phyloP scores from a whole-genome alignment of 2,113 vertebrate genomes.

The Sinocyclocheilus anshuiensis region DNA sequence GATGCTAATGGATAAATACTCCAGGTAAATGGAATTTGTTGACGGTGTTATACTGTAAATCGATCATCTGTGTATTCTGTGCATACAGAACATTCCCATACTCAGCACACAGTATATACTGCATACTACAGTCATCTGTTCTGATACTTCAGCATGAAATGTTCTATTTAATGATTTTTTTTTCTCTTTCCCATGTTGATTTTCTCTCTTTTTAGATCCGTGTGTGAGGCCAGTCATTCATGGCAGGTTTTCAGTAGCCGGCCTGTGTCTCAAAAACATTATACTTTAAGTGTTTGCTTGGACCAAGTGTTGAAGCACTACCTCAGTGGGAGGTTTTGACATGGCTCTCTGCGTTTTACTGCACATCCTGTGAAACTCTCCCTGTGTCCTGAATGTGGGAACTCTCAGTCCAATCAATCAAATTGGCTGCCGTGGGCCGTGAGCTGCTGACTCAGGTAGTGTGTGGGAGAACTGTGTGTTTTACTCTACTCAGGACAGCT shows the following conservation, averaged over 20 bases:
- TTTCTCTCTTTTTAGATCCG: conserved; percentile 58
- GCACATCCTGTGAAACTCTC: conserved; percentile 45
- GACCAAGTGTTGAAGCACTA: conserved; percentile 52
- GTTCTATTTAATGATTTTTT: conserved; percentile 1
- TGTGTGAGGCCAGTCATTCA: conserved; percentile 46
- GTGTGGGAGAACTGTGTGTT: conserved; percentile 49
- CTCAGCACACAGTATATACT: background rate
- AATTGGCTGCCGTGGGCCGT: conserved; percentile 31
- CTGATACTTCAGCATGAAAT: conserved; percentile 14
- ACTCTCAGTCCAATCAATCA: conserved; percentile 62
- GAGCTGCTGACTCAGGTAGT: conserved; percentile 45
- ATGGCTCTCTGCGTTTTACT: conserved; percentile 51
- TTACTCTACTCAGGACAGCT: background rate
- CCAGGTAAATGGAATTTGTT: background rate
- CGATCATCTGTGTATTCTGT: background rate
- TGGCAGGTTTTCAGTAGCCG: conserved; percentile 61
- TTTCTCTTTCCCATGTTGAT: conserved; percentile 17
- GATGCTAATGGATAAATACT: background rate
- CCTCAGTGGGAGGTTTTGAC: conserved; percentile 57
- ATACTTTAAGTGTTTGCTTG: conserved; percentile 47
- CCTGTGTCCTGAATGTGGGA: conserved; percentile 53
- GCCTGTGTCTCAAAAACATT: conserved; percentile 47
- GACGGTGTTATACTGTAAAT: background rate
- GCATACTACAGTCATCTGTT: background rate
- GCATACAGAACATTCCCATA: background rate